Percentiles rank a stretch among this genome's conserved stretches.
These are phyloP conservation scores for Pyrgilauda ruficollis DNA, from an alignment of 2,113 vertebrate species.

Conservation along the genomic window DNA sequence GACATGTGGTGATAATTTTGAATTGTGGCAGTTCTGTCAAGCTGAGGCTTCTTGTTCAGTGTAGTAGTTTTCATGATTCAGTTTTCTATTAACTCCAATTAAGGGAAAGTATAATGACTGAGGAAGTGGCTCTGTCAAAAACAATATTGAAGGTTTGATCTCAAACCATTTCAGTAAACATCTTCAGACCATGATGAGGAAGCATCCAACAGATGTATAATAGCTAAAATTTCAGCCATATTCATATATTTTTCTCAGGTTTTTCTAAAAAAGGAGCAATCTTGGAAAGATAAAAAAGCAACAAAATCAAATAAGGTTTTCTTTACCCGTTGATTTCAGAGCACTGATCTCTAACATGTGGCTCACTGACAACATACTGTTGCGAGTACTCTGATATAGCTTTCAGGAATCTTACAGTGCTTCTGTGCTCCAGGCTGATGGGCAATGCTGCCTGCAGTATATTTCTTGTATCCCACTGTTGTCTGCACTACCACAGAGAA, in stretches of 20 bases:
- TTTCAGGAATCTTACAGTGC: neutral
- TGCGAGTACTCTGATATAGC: neutral
- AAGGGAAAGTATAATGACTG: neutral
- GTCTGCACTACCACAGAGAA: neutral
- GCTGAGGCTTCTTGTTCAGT: neutral
- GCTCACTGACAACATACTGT: neutral
- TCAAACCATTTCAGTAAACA: neutral
- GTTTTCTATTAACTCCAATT: neutral
- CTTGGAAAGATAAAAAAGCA: neutral
- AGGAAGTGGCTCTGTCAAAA: neutral
- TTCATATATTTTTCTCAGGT: neutral
- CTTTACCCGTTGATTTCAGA: neutral
- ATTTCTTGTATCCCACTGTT: neutral
- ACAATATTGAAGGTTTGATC: neutral
- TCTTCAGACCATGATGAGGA: neutral
- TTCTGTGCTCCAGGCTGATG: neutral
- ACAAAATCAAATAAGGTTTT: neutral
- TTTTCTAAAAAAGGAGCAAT: neutral
- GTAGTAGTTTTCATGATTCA: neutral
- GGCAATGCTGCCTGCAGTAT: neutral
- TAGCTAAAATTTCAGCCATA: neutral
- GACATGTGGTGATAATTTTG: neutral
- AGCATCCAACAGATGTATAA: neutral
- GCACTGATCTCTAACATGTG: neutral
- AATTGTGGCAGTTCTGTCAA: neutral